Evolutionary conservation across 2,797 vertebrate species (phyloP), one percentile per base, ranked within the genome.

Genomic region (Halcyon badia): DNA sequence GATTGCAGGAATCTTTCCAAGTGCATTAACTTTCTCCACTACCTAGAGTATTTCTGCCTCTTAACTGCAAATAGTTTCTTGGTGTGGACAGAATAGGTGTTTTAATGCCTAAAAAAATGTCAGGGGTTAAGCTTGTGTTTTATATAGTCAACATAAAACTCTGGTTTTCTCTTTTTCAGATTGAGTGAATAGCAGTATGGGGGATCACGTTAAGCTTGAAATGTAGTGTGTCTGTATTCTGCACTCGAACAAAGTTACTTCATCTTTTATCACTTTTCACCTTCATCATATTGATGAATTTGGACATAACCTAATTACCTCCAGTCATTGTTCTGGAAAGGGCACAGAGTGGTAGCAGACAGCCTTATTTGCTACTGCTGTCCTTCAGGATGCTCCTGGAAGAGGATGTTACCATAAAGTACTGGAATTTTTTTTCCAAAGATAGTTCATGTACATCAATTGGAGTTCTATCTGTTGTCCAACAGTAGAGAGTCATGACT

Each of bases 201-300:
- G 18, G 57, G 37, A 68, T 57, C 5, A 37, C 10, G 60, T 83
- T 77, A 56, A 91, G 61, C 4, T 4, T 76, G 79, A 72, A 28
- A 26, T 48, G 13, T 69, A 25, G 35, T 48, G 37, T 90, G 39
- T 70, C 79, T 82, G 88, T 94, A 75, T 83, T 91, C 83, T 64
- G 68, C 80, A 80, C 77, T 84, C 89, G 60, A 65, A 76, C 66
- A 93, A 17, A 87, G 73, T 49, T 90, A 73, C 28, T 65, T 94
- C 73, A 87, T 94, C 26, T 87, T 89, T 88, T 93, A 41, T 91
- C 83, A 41, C 58, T 95, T 97, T 90, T 96, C 78, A 83, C 56
- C 48, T 97, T 97, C 96, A 97, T 96, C 96, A 96, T 95, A 97
- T 96, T 97, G 97, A 95, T 97, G 96, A 97, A 90, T 90, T 80